phyloP scores from a whole-genome alignment of 2,113 vertebrate genomes.

The Podocnemis expansa region DNA sequence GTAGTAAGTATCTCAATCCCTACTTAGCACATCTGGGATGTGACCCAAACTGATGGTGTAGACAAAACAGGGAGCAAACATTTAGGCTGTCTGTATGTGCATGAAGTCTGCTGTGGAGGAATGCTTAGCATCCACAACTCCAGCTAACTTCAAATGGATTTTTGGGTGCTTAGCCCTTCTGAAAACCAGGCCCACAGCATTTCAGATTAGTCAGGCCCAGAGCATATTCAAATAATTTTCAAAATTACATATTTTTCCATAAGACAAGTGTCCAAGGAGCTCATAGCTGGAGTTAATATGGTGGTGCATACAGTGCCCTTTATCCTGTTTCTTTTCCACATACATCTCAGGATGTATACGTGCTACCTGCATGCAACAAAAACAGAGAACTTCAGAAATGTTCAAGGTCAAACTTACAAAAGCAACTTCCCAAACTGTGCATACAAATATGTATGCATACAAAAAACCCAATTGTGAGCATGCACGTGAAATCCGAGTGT shows the following conservation, averaged over 20 bases:
- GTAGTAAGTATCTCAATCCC: constrained; percentile 53
- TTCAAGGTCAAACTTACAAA: not conserved
- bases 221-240: not conserved
- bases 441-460: not conserved
- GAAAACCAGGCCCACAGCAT: accelerated
- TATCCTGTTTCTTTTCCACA: not conserved
- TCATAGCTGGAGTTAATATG: accelerated
- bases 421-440: not conserved
- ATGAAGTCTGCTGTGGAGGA: not conserved
- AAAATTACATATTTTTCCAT: not conserved
- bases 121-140: not conserved
- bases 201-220: too few relatives aligned
- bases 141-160: not conserved
- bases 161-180: not conserved
- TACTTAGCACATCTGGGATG: constrained; percentile 68
- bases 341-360: not conserved
- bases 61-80: constrained; percentile 52
- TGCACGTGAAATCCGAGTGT: not conserved
- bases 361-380: not conserved
- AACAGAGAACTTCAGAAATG: not conserved
- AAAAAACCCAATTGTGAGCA: not conserved
- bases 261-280: not conserved
- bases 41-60: constrained; percentile 65
- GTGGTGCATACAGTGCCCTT: accelerated
- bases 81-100: not conserved